Evolutionary conservation across 1,140 invertebrate species (phyloP), one percentile per base, ranked within the genome.

Genomic region (Brachionus sp.): DNA sequence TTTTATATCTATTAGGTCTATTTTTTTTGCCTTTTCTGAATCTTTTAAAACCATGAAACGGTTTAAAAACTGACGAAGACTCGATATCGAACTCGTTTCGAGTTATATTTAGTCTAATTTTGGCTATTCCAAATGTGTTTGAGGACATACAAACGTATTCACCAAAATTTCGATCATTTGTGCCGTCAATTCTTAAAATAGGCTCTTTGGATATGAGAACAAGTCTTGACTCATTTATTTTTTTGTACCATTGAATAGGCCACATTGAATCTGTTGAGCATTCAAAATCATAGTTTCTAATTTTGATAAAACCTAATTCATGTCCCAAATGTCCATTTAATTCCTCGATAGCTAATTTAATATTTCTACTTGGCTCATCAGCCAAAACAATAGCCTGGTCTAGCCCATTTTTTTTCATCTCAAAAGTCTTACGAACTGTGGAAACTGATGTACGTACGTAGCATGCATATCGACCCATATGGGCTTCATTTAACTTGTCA

Each of bases 161-260:
- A 39, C 68, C 68, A 19, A 42, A 39, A 73, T 73, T 39, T 16
- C 13, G 7, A 16, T 33, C n/a, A 73, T 73, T 73, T 39, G 37
- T 42, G 7, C 16, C 33, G 10, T 73, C 68, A n/a, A 73, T 7
- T 73, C 16, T 73, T 16, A 73, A 73, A 73, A 73, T 16, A 16
- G 68, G 37, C 10, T 16, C 33, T 5, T 73, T 39, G 13, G 37
- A 19, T 73, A 16, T 39, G 3, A 73, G 13, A n/a, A 39, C n/a
- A 16, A 73, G 35, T 78, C 46, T 53, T 10, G 46, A 57, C 29
- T 39, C 44, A 78, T 78, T 33, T 7, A 50, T 50, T n/a, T 50
- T 80, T 66, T 80, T 80, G 46, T 39, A 42, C 77, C 77, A 80
- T 80, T 80, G 19, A 80, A 50, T 35, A 3, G 77, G 77, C 77